Evolutionary conservation across 1,140 invertebrate species (phyloP).

Genomic region (Calosoma granatense): DNA sequence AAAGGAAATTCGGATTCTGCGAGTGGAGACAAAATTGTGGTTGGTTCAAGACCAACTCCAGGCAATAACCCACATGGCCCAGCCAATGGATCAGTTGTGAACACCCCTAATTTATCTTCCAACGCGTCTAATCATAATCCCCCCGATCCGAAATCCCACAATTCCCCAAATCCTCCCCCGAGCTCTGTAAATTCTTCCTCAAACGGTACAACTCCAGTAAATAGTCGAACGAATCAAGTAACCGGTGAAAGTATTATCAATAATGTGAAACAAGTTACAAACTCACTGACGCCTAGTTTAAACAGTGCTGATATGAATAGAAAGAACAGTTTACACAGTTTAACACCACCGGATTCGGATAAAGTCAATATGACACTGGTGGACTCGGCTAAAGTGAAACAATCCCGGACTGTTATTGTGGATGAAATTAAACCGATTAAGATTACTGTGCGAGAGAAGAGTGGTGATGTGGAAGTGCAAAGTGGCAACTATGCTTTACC

Average conservation of each 20-base stretch:
- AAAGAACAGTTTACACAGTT: not conserved
- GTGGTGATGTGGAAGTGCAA: slow-evolving; percentile 29
- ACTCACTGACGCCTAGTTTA: not conserved
- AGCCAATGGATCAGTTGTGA: not conserved
- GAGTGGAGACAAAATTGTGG: not conserved
- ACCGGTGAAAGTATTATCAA: not conserved
- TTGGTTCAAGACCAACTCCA: slow-evolving; percentile 8
- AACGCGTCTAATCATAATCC: not conserved
- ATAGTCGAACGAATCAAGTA: not conserved
- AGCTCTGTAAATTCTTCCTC: not conserved
- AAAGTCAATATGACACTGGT: not conserved
- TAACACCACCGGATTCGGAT: not conserved
- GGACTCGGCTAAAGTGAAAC: slow-evolving; percentile 15
- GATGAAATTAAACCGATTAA: slow-evolving; percentile 30
- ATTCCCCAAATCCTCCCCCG: not conserved
- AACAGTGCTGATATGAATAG: not conserved
- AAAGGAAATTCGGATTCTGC: not conserved
- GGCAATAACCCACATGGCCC: slow-evolving; percentile 9
- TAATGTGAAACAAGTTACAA: not conserved
- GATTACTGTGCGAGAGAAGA: slow-evolving; percentile 31
- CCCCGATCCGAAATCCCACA: too few relatives aligned
- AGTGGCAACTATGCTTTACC: slow-evolving; percentile 30
- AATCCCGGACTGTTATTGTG: slow-evolving; percentile 26
- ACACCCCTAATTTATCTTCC: not conserved
- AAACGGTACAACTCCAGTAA: not conserved